A percentile compares a stretch with the other conserved stretches of the same genome.
Evolutionary conservation across 2,888 invertebrate species (phyloP).

Genomic region (Zele albiditarsus): DNA sequence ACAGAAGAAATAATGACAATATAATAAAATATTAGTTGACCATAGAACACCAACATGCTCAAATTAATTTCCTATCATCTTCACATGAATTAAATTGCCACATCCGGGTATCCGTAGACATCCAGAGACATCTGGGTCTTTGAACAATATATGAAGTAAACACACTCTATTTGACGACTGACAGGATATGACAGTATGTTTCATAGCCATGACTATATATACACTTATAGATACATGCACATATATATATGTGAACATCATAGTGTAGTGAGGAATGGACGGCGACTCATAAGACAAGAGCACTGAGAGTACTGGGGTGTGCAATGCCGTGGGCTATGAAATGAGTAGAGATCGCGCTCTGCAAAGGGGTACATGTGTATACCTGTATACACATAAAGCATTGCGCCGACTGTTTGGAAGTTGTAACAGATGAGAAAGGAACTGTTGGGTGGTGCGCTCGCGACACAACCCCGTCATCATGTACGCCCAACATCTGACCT

Average conservation of each 20-base stretch:
- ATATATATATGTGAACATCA: neutral
- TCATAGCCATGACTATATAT: neutral
- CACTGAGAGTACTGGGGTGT: neutral
- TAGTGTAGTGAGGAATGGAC: neutral
- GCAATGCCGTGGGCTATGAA: neutral
- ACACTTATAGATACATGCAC: neutral
- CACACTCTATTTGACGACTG: neutral
- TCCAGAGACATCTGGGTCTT: neutral
- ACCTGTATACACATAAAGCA: neutral
- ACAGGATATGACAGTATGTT: neutral
- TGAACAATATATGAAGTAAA: neutral
- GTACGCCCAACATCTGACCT: constrained; percentile 19
- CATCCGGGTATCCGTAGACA: too few relatives aligned
- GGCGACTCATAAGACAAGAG: neutral
- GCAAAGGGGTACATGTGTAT: neutral
- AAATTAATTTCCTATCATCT: too few relatives aligned
- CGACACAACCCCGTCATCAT: neutral
- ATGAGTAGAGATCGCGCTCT: neutral
- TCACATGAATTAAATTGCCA: too few relatives aligned
- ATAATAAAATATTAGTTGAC: too few relatives aligned
- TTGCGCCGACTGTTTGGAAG: constrained; percentile 13
- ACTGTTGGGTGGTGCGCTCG: neutral
- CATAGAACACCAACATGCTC: too few relatives aligned
- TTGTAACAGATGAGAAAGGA: constrained; percentile 1
- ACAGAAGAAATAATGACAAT: too few relatives aligned